Evolutionary conservation across 1,140 invertebrate species (phyloP), one percentile per base, ranked within the genome.

Genomic region (Oedothorax gibbosus): DNA sequence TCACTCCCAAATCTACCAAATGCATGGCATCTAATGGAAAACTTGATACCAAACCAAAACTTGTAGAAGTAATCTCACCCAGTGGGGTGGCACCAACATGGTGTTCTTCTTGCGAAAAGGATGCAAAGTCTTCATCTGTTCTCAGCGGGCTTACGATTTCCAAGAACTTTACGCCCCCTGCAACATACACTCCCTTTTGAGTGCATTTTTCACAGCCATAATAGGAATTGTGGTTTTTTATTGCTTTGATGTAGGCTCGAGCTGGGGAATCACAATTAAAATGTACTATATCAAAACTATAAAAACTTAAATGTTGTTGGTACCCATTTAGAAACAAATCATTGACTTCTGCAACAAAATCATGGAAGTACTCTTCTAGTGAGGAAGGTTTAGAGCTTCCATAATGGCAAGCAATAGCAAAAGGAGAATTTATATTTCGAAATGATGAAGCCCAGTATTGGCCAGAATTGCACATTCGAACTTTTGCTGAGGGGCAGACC

Each of bases 131-230:
- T 20, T 68, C 65, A 21, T 68, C 21, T n/a, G 7, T n/a, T 8
- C 65, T 7, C 35, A n/a, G 12, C 11, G 65, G 20, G 65, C 0
- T 68, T 68, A 20, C 20, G 2, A 68, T 68, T 2, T 68, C 65
- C 14, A 68, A 20, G 35, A 20, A 68, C 35, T 20, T 68, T 7
- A 8, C 65, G 35, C 35, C n/a, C 10, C 7, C 7, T 8, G 18
- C 20, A 68, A 68, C 65, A n/a, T 11, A 12, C 35, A 21, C 7
- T n/a, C 65, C 65, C 20, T 35, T 68, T 35, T n/a, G 14, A n/a
- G 2, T 12, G 20, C 65, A n/a, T 68, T 68, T 68, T 68, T 68
- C 65, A 12, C 65, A 68, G 6, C 65, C 65, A 68, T 20, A 68
- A 21, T 12, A 68, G 11, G 65, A 62, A 62, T 14, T 62, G 11